Evolutionary conservation across 2,888 invertebrate genomes (phyloP).

Genomic region (Tetragnatha montana): DNA sequence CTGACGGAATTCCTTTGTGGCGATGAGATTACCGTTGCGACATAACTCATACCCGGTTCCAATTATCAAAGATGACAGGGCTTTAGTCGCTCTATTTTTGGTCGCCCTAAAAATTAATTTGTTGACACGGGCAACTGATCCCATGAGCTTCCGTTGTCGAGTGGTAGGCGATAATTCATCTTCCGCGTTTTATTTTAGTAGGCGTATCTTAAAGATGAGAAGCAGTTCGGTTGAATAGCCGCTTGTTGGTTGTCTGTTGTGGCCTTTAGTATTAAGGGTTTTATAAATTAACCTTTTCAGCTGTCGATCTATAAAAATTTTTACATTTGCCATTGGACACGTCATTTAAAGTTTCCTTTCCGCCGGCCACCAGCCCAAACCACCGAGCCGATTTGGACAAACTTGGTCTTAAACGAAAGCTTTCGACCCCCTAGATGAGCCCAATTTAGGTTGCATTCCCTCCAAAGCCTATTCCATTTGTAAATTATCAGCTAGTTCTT

Average conservation of each 20-base stretch:
- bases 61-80: neutral
- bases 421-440: too few species aligned
- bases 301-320: too few species aligned
- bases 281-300: too few species aligned
- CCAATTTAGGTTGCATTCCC: too few species aligned
- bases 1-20: neutral
- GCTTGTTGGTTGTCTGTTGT: neutral
- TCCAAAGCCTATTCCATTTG: too few species aligned
- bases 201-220: neutral
- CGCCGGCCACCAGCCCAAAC: too few species aligned
- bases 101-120: neutral
- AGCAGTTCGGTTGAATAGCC: neutral
- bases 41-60: neutral
- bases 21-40: neutral
- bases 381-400: too few species aligned
- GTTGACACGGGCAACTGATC: neutral
- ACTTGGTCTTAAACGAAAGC: too few species aligned
- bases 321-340: too few species aligned
- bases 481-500: too few species aligned
- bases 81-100: neutral
- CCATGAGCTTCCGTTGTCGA: neutral
- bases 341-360: too few species aligned
- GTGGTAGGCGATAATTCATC: neutral
- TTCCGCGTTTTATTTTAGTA: neutral
- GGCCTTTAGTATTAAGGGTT: too few species aligned